Evolutionary conservation across 1,140 invertebrate genomes (phyloP).

Genomic region (Papilio helenus): DNA sequence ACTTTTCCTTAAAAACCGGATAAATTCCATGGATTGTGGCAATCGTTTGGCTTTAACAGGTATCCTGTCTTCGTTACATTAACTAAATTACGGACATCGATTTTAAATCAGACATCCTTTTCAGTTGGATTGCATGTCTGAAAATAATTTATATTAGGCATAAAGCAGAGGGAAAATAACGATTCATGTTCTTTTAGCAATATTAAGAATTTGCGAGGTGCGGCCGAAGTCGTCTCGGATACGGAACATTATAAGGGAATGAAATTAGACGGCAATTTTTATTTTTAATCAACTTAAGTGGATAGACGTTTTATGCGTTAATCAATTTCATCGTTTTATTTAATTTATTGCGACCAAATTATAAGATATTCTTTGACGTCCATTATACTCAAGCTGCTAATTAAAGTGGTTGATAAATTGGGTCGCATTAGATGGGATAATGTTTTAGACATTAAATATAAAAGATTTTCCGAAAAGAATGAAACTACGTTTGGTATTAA

Average conservation of each 20-base stretch:
- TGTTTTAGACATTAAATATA: background rate
- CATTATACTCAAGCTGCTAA: slow-evolving; percentile 16
- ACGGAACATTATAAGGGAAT: slow-evolving; percentile 55
- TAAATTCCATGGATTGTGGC: background rate
- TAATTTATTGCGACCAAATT: slow-evolving; percentile 16
- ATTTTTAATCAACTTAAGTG: slow-evolving; percentile 53
- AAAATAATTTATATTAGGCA: slow-evolving; percentile 58
- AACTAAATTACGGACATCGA: slow-evolving; percentile 13
- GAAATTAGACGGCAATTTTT: slow-evolving; percentile 53
- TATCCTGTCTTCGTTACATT: background rate
- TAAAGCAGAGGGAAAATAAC: slow-evolving; percentile 61
- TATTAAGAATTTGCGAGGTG: slow-evolving; percentile 62
- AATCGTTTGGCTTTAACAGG: background rate
- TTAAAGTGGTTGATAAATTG: slow-evolving; percentile 19
- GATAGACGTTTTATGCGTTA: slow-evolving; percentile 31
- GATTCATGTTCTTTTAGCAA: slow-evolving; percentile 58
- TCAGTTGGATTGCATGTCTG: slow-evolving; percentile 59
- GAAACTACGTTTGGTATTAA: background rate
- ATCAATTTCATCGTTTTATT: slow-evolving; percentile 34
- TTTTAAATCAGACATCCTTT: slow-evolving; percentile 30
- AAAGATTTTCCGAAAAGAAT: background rate
- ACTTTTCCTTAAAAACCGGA: background rate
- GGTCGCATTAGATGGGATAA: background rate
- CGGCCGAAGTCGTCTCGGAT: slow-evolving; percentile 46
- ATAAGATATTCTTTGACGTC: slow-evolving; percentile 16